Percentiles rank a stretch among this genome's conserved stretches.
These are phyloP conservation scores for Adelosebastes latens DNA, from an alignment of 2,797 vertebrate genomes.

Conservation along the genomic window DNA sequence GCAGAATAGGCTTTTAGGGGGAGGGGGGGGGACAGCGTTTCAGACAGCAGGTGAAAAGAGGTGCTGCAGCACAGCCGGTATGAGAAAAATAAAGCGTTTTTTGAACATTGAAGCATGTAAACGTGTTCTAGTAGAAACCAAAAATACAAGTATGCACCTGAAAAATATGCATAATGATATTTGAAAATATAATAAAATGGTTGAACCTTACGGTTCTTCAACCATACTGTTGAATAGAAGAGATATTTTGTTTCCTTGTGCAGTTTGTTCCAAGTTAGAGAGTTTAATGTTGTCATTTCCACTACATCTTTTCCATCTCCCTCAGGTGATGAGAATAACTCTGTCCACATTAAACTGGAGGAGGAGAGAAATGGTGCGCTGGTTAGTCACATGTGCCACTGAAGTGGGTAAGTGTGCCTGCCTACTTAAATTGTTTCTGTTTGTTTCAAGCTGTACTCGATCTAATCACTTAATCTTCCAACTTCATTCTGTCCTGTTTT, in stretches of 20 bases:
- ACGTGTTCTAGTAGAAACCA: too few relatives aligned
- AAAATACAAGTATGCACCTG: too few relatives aligned
- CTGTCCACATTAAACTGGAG: conserved; percentile 98
- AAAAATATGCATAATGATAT: not conserved
- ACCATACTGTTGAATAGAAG: not conserved
- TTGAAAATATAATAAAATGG: not conserved
- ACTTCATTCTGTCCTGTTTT: not conserved
- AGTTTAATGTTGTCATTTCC: not conserved
- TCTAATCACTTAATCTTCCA: too few relatives aligned
- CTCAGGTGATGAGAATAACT: conserved; percentile 98
- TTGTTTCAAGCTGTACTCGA: not conserved
- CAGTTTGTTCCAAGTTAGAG: not conserved
- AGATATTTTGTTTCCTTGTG: not conserved
- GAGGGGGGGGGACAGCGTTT: too few relatives aligned
- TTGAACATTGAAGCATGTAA: too few relatives aligned
- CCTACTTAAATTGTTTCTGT: rapidly evolving
- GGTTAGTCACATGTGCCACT: conserved; percentile 98
- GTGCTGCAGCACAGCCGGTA: too few relatives aligned
- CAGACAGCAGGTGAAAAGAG: too few relatives aligned
- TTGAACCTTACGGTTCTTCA: not conserved
- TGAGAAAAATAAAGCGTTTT: too few relatives aligned
- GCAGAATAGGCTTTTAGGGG: too few relatives aligned
- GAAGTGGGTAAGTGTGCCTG: conserved; percentile 92
- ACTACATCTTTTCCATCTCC: not conserved
- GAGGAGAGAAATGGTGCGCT: conserved; percentile 97